Evolutionary conservation across 2,888 invertebrate species (phyloP).

Genomic region (Plutella xylostella): DNA sequence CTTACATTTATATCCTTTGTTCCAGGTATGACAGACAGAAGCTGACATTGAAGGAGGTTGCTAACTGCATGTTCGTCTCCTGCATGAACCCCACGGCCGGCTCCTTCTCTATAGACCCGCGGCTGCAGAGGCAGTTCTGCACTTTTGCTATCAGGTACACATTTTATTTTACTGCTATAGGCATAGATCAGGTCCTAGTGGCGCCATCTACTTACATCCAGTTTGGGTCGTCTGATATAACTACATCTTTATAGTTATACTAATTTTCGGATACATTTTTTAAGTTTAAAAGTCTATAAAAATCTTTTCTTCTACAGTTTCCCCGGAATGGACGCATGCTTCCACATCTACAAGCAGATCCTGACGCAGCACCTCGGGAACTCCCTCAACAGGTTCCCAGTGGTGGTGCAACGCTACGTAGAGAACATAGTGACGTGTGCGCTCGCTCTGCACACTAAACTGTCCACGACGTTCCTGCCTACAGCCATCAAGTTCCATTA

Average conservation of each 20-base stretch:
- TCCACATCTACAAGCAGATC: constrained; percentile 87
- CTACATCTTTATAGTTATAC: no score
- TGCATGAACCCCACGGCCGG: constrained; percentile 98
- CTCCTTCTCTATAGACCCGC: constrained; percentile 92
- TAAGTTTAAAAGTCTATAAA: no score
- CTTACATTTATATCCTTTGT: no score
- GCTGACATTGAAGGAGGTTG: constrained; percentile 88
- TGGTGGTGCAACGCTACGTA: constrained; percentile 68
- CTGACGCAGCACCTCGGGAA: constrained; percentile 79
- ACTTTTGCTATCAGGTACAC: constrained; percentile 85
- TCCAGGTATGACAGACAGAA: constrained; percentile 88
- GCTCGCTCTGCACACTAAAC: constrained; percentile 80
- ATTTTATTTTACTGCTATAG: no score
- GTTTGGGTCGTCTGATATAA: no score
- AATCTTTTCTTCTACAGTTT: constrained; percentile 72
- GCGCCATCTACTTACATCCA: no score
- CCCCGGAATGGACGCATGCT: constrained; percentile 83
- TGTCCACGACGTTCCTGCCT: constrained; percentile 84
- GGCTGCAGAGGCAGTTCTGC: constrained; percentile 89
- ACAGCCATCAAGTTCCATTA: constrained; percentile 97
- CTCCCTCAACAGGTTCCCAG: constrained; percentile 75
- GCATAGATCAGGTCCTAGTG: no score
- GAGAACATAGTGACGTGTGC: constrained; percentile 77
- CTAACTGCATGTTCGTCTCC: constrained; percentile 93
- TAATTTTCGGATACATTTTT: no score